These are phyloP conservation scores for Scaeva pyrastri DNA, from an alignment of 2,888 invertebrate species.

Conservation along the genomic window DNA sequence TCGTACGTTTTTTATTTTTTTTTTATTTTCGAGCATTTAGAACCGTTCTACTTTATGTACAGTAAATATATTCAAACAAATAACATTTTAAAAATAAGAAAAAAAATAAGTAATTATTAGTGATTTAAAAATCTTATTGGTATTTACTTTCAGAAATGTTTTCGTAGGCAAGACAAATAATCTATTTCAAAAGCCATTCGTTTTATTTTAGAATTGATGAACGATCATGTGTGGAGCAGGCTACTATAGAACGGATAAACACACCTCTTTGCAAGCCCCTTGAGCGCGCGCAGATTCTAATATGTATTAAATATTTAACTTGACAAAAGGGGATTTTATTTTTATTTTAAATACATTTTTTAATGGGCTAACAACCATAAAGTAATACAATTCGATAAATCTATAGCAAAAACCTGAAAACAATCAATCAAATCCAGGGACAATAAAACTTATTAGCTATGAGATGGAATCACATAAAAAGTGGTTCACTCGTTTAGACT, in stretches of 20 bases:
- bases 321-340: not conserved
- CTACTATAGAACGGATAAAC: slow-evolving; percentile 6
- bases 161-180: not conserved
- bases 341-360: not conserved
- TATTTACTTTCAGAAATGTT: slow-evolving; percentile 7
- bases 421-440: no score
- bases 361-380: no score
- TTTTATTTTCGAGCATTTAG: no score
- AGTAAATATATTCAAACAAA: not conserved
- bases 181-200: not conserved
- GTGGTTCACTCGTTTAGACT: no score
- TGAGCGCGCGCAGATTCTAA: not conserved
- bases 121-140: not conserved
- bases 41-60: not conserved
- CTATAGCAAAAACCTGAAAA: no score
- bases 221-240: not conserved
- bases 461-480: no score
- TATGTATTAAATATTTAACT: not conserved
- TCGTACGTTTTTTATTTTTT: not conserved
- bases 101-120: not conserved
- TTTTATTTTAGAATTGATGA: not conserved
- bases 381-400: no score
- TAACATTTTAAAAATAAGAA: not conserved
- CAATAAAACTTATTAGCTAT: no score
- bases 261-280: slow-evolving; percentile 15